These are phyloP conservation scores for Daphoenositta chrysoptera DNA, from an alignment of 2,113 vertebrate species.

Conservation along the genomic window DNA sequence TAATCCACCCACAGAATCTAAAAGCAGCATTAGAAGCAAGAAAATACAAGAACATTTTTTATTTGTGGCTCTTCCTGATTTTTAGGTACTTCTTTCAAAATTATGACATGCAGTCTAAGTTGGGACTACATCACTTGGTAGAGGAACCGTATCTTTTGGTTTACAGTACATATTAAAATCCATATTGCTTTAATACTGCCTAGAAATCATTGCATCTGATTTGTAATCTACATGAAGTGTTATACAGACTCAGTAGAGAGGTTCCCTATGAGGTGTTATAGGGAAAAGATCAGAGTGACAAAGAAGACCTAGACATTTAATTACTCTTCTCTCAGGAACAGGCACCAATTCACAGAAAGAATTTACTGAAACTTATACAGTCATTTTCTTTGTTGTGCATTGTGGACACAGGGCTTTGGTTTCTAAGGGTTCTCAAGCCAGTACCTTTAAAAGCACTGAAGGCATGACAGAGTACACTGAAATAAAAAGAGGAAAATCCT, in stretches of 20 bases:
- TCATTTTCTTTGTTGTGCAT: not conserved
- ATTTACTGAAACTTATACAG: not conserved
- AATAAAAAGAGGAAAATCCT: not conserved
- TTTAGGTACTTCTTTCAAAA: not conserved
- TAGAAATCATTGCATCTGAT: not conserved
- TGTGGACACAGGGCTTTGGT: not conserved
- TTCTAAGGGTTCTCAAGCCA: not conserved
- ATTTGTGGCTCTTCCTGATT: not conserved
- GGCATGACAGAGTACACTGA: not conserved
- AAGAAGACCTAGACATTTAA: not conserved
- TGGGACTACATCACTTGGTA: not conserved
- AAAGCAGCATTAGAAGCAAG: constrained; percentile 11
- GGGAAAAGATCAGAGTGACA: not conserved
- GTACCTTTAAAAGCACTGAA: not conserved
- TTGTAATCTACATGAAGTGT: not conserved
- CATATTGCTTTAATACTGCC: not conserved
- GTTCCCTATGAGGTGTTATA: not conserved
- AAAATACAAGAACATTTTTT: not conserved
- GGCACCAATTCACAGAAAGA: not conserved
- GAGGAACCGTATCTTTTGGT: not conserved
- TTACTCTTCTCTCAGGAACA: not conserved
- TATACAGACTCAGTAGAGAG: not conserved
- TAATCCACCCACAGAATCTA: constrained; percentile 33
- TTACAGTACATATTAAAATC: not conserved
- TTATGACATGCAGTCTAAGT: not conserved